Evolutionary conservation across 2,113 vertebrate species (phyloP).

Genomic region (Parotia lawesii): DNA sequence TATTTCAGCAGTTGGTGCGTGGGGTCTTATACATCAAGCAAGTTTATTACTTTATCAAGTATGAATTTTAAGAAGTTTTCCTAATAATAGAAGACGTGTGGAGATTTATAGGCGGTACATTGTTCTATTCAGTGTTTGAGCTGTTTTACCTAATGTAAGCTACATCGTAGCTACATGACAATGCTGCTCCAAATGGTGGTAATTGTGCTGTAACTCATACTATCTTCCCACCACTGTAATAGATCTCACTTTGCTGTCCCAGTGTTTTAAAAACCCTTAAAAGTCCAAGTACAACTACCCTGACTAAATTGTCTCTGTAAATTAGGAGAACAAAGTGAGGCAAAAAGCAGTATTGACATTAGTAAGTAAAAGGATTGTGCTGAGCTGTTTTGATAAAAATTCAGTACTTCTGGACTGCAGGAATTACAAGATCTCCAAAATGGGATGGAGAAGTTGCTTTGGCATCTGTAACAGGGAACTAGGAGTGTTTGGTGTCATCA

Average conservation of each 20-base stretch:
- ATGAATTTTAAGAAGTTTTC: slow-evolving; percentile 74
- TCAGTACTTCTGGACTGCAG: background rate
- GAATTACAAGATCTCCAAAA: background rate
- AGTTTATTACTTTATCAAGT: slow-evolving; percentile 72
- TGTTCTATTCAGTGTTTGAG: slow-evolving; percentile 47
- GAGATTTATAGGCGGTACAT: slow-evolving; percentile 42
- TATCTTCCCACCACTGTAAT: slow-evolving; percentile 15
- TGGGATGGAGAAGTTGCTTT: background rate
- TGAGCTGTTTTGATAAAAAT: slow-evolving; percentile 34
- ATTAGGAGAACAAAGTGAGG: slow-evolving; percentile 47
- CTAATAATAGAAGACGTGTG: slow-evolving; percentile 59
- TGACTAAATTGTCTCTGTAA: slow-evolving; percentile 51
- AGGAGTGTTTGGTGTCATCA: background rate
- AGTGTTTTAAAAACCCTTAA: slow-evolving; percentile 46
- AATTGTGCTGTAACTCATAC: slow-evolving; percentile 41
- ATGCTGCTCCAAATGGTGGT: background rate
- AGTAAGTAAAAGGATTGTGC: slow-evolving; percentile 31
- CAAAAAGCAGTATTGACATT: slow-evolving; percentile 45
- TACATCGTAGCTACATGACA: slow-evolving; percentile 24
- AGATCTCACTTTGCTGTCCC: slow-evolving; percentile 49
- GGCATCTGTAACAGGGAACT: background rate
- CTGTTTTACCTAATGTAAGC: slow-evolving; percentile 38
- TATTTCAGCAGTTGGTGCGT: slow-evolving; percentile 60
- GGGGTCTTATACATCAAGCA: slow-evolving; percentile 68
- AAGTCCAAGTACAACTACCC: slow-evolving; percentile 40